Conservation (phyloP, 1,140 invertebrate species). For the Chymomyza costata region DNA sequence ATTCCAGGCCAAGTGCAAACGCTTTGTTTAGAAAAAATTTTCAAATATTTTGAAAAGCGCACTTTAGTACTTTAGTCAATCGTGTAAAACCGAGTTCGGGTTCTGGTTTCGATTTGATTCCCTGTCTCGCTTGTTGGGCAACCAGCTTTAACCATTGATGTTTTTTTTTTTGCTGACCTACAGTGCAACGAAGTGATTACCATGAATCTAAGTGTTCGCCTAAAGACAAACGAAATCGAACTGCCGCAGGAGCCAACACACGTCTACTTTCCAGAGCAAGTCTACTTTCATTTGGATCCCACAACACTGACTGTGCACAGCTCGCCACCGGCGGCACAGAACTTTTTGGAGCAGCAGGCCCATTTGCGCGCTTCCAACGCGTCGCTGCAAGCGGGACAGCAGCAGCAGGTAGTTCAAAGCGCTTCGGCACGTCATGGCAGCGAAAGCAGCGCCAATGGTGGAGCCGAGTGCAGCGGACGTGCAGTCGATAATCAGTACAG, state of each 20-base stretch:
- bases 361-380: slow-evolving; percentile 64
- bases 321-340: slow-evolving; percentile 44
- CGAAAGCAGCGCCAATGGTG: slow-evolving; percentile 22
- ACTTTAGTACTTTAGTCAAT: too few species aligned
- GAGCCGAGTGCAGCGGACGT: slow-evolving; percentile 64
- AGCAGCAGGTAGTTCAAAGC: slow-evolving; percentile 13
- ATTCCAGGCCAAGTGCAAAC: too few species aligned
- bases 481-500: slow-evolving; percentile 83
- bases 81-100: too few species aligned
- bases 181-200: slow-evolving; percentile 74
- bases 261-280: slow-evolving; percentile 67
- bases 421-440: slow-evolving; percentile 16
- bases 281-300: slow-evolving; percentile 63
- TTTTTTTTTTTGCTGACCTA: slow-evolving; percentile 8
- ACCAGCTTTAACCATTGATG: too few species aligned
- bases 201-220: slow-evolving; percentile 77
- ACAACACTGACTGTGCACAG: slow-evolving; percentile 48
- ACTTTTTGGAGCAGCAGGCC: slow-evolving; percentile 48
- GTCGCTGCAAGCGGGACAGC: slow-evolving; percentile 56
- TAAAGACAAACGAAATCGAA: slow-evolving; percentile 77
- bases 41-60: too few species aligned
- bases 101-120: too few species aligned
- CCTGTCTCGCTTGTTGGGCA: too few species aligned
- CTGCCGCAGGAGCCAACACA: slow-evolving; percentile 72
- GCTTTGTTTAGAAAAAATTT: neutral